Conservation (phyloP, 1,140 invertebrate species). For the Babylonia areolata region DNA sequence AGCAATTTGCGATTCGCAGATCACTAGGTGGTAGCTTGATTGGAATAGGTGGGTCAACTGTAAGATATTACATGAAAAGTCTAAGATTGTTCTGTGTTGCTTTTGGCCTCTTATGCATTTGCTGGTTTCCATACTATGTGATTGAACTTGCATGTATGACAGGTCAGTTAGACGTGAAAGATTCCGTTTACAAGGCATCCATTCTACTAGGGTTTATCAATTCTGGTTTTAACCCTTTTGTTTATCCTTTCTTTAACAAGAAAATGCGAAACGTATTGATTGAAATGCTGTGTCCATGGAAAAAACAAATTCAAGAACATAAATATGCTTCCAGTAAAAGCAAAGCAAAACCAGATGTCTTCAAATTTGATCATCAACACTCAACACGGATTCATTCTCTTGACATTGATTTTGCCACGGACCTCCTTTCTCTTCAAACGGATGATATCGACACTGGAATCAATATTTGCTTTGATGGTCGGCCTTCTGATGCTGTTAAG, state of each 20-base stretch:
- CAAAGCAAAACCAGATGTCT: too few relatives aligned
- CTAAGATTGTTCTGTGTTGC: neutral
- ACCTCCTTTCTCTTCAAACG: too few relatives aligned
- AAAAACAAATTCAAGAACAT: too few relatives aligned
- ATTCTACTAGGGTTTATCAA: neutral
- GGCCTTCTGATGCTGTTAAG: too few relatives aligned
- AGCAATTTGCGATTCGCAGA: neutral
- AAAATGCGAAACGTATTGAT: neutral
- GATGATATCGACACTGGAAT: too few relatives aligned
- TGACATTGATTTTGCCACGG: too few relatives aligned
- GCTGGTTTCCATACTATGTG: neutral
- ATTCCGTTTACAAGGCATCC: neutral
- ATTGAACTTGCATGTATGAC: neutral
- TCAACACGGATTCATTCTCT: too few relatives aligned
- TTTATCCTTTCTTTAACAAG: neutral
- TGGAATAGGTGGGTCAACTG: neutral
- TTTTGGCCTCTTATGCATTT: neutral
- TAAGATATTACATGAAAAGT: neutral
- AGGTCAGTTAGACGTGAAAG: neutral
- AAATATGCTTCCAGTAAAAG: too few relatives aligned
- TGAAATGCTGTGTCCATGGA: neutral
- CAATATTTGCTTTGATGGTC: too few relatives aligned
- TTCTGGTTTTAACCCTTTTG: neutral
- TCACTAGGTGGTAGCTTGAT: neutral
- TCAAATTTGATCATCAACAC: too few relatives aligned